These are phyloP conservation scores for Germaria angustata DNA, from an alignment of 2,888 invertebrate genomes.

Conservation along the genomic window DNA sequence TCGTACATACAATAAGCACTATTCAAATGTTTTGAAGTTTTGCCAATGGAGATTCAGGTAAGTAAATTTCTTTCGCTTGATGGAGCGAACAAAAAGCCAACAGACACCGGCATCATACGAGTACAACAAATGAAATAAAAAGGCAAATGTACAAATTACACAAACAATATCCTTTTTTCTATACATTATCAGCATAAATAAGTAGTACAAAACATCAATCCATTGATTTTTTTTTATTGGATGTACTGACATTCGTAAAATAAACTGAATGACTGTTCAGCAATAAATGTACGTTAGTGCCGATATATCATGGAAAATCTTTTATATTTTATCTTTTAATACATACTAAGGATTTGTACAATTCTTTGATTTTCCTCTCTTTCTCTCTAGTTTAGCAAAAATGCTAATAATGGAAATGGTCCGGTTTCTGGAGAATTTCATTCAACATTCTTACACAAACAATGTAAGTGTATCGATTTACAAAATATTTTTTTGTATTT, in stretches of 20 bases:
- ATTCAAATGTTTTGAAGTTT: background rate
- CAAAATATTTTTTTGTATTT: background rate
- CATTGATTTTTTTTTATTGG: constrained; percentile 12
- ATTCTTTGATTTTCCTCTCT: constrained; percentile 16
- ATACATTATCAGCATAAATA: background rate
- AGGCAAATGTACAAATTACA: constrained; percentile 42
- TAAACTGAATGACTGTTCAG: background rate
- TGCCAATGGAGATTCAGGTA: constrained; percentile 8
- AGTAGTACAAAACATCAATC: background rate
- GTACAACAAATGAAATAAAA: constrained; percentile 68
- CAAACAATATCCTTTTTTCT: constrained; percentile 23
- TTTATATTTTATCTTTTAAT: constrained; percentile 51
- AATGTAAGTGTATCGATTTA: background rate
- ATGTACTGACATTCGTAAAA: background rate
- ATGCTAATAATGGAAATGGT: background rate
- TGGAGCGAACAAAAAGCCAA: background rate
- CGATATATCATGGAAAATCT: constrained; percentile 49
- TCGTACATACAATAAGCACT: too few relatives aligned
- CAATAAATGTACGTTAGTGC: background rate
- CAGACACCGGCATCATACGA: background rate
- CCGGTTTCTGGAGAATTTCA: background rate
- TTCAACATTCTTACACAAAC: too few relatives aligned
- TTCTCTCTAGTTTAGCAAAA: background rate
- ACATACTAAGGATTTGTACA: constrained; percentile 36
- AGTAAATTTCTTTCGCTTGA: background rate